Base-by-base conservation (phyloP, 2,113 vertebrate species). In the Microcebus tavaratra region DNA sequence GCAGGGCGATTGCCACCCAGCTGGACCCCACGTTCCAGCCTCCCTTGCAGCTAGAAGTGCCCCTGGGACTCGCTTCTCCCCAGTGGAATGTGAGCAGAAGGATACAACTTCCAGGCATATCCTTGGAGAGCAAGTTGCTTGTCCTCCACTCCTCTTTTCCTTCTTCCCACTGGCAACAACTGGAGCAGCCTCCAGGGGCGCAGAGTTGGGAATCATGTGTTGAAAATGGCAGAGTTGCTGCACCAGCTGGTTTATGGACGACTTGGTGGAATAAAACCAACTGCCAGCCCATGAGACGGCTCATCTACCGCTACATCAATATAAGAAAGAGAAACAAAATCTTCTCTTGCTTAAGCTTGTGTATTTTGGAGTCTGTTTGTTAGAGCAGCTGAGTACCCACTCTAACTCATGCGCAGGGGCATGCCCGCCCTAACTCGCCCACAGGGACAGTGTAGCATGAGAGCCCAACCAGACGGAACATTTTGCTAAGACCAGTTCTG, bases 31-130 rank as follows among this genome's bases (percentile, higher is more conserved):
- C 3, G 8, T 90, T 11, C 36, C 81, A 70, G 80, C 6, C 55
- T 97, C 73, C 53, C 61, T 90, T 94, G 89, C 95, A 94, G 95
- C 85, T 94, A 86, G 67, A 76, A 34, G 3, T 55, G 29, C 57
- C 9, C 45, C 36, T 25, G 48, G 42, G 57, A 21, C 80, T 48
- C 29, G 29, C 17, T 92, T 75, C n/a, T 5, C 11, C 45, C 23
- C 75, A 23, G 23, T n/a, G 67, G 18, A 42, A 29, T 85, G 2
- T 59, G 48, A 90, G 34, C 29, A 14, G 23, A 86, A 82, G 59
- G 63, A 42, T 63, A 53, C 4, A 67, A 50, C 15, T 91, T 57
- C 70, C 12, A 84, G 21, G 15, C 1, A 5, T 36, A 36, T 25
- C 27, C 55, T 95, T 50, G 12, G 15, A 57, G 65, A 78, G 59